Percentiles rank a stretch among this genome's conserved stretches.
These are phyloP conservation scores for Andrena haemorrhoa DNA, from an alignment of 2,888 invertebrate genomes.

Conservation along the genomic window DNA sequence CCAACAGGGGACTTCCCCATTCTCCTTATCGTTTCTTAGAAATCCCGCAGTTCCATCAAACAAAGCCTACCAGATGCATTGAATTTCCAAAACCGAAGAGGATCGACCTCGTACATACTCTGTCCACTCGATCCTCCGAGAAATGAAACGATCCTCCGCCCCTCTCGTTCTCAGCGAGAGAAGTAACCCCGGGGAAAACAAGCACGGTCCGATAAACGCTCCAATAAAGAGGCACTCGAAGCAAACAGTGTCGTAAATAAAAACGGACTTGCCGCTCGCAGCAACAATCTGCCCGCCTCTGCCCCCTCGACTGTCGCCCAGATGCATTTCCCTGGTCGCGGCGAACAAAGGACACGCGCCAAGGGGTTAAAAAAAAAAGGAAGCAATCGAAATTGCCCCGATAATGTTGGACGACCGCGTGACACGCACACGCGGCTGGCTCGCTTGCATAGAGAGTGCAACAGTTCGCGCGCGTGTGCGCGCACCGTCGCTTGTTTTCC, in stretches of 20 bases:
- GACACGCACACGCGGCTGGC: conserved; percentile 33
- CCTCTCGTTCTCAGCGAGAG: background rate
- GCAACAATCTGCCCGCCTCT: conserved; percentile 19
- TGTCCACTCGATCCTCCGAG: background rate
- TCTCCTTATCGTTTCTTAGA: no score
- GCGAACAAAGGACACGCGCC: conserved; percentile 44
- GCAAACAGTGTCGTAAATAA: conserved; percentile 55
- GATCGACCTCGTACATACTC: background rate
- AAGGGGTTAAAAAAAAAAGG: conserved; percentile 37
- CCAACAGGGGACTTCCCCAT: no score
- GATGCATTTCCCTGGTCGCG: conserved; percentile 33
- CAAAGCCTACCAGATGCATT: no score
- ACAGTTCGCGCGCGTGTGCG: conserved; percentile 15
- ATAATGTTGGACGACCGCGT: conserved; percentile 46
- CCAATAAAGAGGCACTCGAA: conserved; percentile 40
- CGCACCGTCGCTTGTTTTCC: conserved; percentile 70
- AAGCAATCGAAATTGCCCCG: conserved; percentile 52
- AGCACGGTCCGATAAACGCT: conserved; percentile 41
- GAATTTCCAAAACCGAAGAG: no score
- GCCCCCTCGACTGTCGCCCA: background rate
- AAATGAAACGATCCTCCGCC: background rate
- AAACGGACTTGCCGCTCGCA: conserved; percentile 18
- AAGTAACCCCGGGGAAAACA: conserved; percentile 25
- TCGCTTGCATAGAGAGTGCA: background rate
- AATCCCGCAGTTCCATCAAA: no score